Percentiles rank a stretch among this genome's conserved stretches.
Conservation (phyloP, 2,113 vertebrate species). For the Gavia stellata region DNA sequence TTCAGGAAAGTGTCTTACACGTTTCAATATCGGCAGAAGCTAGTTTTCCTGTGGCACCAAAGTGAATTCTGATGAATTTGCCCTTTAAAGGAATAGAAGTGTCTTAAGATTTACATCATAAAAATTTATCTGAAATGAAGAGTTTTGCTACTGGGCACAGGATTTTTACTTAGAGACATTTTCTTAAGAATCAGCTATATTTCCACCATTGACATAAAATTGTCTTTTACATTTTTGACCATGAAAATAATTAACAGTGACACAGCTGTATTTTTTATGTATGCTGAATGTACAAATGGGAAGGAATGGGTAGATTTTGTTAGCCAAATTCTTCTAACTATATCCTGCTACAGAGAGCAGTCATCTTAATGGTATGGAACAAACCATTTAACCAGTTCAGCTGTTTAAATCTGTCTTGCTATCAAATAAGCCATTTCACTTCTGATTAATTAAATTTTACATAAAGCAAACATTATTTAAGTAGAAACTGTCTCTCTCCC, state of each 20-base stretch:
- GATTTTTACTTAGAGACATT: neutral
- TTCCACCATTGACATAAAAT: neutral
- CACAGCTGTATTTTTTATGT: neutral
- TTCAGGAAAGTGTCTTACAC: conserved; percentile 56
- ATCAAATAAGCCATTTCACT: neutral
- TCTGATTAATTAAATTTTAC: neutral
- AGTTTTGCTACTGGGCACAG: neutral
- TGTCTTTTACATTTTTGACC: neutral
- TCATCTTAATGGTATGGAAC: neutral
- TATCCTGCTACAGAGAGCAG: neutral
- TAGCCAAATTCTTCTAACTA: neutral
- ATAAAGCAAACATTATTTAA: neutral
- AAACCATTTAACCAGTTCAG: neutral
- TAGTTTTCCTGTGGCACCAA: conserved; percentile 88
- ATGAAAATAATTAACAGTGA: neutral
- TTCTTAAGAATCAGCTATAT: neutral
- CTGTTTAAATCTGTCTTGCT: neutral
- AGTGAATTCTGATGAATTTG: conserved; percentile 94
- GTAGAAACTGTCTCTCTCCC: neutral
- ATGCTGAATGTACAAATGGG: neutral
- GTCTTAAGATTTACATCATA: neutral
- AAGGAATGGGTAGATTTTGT: neutral
- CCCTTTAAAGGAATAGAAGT: conserved; percentile 69
- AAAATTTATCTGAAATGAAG: neutral
- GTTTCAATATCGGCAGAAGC: conserved; percentile 81